These are phyloP conservation scores for Leucosticte australis DNA, from an alignment of 2,113 vertebrate species.

Conservation along the genomic window DNA sequence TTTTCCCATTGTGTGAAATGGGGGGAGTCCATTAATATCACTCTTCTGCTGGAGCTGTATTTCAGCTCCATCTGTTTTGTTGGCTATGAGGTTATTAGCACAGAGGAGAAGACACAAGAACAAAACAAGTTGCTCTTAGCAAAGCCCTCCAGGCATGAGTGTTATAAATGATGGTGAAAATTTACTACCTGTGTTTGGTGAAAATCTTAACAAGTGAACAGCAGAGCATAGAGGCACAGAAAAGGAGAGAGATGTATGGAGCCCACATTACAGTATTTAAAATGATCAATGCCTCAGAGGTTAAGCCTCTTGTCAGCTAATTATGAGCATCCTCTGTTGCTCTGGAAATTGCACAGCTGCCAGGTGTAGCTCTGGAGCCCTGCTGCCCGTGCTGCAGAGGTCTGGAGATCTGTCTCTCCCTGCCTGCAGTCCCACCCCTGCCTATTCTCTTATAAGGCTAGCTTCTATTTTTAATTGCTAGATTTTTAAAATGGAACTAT, in stretches of 20 bases:
- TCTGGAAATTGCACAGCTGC: not conserved
- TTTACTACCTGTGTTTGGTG: not conserved
- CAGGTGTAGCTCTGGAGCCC: not conserved
- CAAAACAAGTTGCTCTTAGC: not conserved
- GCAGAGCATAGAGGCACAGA: not conserved
- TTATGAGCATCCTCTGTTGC: not conserved
- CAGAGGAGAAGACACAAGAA: not conserved
- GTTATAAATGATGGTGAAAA: not conserved
- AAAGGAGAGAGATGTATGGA: not conserved
- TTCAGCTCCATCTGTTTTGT: not conserved
- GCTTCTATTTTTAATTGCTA: not conserved
- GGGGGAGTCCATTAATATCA: not conserved
- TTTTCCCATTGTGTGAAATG: not conserved
- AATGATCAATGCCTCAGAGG: not conserved
- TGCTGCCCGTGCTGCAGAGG: not conserved
- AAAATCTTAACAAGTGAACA: not conserved
- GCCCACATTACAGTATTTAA: not conserved
- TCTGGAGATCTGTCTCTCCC: not conserved
- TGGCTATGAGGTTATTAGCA: not conserved
- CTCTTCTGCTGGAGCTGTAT: not conserved
- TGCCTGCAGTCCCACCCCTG: not conserved
- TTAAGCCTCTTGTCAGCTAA: not conserved
- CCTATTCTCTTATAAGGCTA: not conserved
- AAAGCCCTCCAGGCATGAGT: not conserved
- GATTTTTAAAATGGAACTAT: rapidly evolving